Conservation (phyloP, 2,888 invertebrate genomes). For the Thymelicus sylvestris region DNA sequence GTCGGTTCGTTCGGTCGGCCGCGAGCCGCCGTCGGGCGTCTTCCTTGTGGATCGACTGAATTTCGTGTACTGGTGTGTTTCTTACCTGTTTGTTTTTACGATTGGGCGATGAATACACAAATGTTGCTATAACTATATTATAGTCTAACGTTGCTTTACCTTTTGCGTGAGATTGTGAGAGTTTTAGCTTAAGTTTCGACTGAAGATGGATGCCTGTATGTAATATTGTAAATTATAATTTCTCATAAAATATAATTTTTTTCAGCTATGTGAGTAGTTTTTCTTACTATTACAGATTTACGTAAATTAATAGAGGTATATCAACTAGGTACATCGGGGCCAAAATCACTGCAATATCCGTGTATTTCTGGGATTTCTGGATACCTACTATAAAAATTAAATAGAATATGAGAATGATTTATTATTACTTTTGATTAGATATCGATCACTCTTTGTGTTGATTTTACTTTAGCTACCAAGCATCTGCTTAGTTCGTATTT, state of each 20-base stretch:
- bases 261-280: conserved; percentile 81
- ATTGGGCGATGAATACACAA: conserved; percentile 79
- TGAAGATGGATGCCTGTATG: conserved; percentile 85
- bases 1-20: conserved; percentile 41
- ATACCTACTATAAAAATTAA: too few species aligned
- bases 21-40: conserved; percentile 50
- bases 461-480: too few species aligned
- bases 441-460: too few species aligned
- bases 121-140: conserved; percentile 84
- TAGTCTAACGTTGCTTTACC: conserved; percentile 86
- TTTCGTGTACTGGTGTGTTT: conserved; percentile 70
- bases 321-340: too few species aligned
- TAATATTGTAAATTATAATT: conserved; percentile 86
- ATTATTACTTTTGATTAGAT: too few species aligned
- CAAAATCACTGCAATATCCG: too few species aligned
- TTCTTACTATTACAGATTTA: conserved; percentile 49
- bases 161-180: conserved; percentile 85
- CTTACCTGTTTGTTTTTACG: conserved; percentile 70
- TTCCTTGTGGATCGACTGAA: conserved; percentile 72
- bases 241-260: conserved; percentile 86
- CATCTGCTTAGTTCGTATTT: too few species aligned
- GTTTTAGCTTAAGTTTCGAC: conserved; percentile 86
- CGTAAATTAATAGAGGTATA: too few species aligned
- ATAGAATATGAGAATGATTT: too few species aligned
- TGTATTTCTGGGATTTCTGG: too few species aligned